Evolutionary conservation across 2,888 invertebrate species (phyloP), one percentile per base, ranked within the genome.

Genomic region (Coremacera marginata): DNA sequence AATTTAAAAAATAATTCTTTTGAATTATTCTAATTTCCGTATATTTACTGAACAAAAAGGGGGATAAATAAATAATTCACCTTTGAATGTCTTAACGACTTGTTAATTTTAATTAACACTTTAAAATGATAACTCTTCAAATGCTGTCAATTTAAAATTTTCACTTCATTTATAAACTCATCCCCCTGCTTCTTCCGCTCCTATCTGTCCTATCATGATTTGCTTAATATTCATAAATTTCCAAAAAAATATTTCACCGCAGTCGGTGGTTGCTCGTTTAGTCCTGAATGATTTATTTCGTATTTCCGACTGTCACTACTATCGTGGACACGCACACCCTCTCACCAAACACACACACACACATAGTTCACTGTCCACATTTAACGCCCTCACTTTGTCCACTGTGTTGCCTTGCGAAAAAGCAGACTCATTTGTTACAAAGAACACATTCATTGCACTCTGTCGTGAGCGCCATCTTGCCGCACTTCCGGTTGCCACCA

Each of bases 401-500:
- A 67, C 22, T 44, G 19, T 37, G 19, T 49, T 55, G 52, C 63
- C 63, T 51, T 63, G 63, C 73, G 63, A 63, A 62, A 65, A 51
- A 51, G 44, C 62, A 73, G 51, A 73, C 63, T 65, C 73, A 73
- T 73, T 73, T 63, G 73, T 73, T 73, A 73, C 63, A 63, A 44
- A 65, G n/a, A 63, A 73, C 73, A 73, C 51, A 63, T 63, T 52
- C 73, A 51, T 73, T 73, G 63, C 63, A 37, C 49, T 49, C 73
- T 52, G 62, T 73, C 63, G 65, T 22, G 63, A 63, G 34, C 37
- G 70, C 60, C 68, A 74, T 76, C 74, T 70, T 55, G 67, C 34
- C 65, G 76, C 76, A 71, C 77, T 60, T 72, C 70, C 78, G 70
- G 44, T 63, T 51, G 65, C 65, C 63, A 68, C 22, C 70, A 57